Base-by-base conservation (phyloP, 2,113 vertebrate species). In the Sapayoa aenigma region DNA sequence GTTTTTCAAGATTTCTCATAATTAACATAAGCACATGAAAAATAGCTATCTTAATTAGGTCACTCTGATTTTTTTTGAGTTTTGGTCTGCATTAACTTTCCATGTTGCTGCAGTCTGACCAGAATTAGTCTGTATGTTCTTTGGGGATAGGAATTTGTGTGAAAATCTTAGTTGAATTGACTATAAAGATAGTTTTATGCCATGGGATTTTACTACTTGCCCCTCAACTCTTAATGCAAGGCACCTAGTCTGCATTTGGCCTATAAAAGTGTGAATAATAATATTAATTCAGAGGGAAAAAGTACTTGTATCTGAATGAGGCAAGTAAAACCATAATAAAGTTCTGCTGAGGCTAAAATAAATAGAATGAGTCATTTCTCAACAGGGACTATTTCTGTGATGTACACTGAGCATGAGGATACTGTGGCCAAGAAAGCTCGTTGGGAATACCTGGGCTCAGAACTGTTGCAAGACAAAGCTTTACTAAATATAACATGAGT, bases 341-440 rank as follows among this genome's bases (percentile, higher is more conserved):
- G 9, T 75, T 75, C 56, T 74, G 20, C 59, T 60, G 33, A 89
- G 27, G 44, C 79, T 76, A 28, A 90, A 67, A 59, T 75, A 39
- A 91, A 59, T 27, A 67, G 19, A 21, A 15, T 22, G 41, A 87
- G 56, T 60, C 19, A 68, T 56, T 75, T 93, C 78, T 72, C 87
- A 78, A 42, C 39, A 75, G 52, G 47, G 56, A 60, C 30, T 42
- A 9, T 41, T 47, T 60, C 58, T 35, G 19, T 76, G 73, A 53
- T 2, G 1, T 11, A 44, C 0, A 0, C 22, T 68, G 46, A 71
- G 27, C 14, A 8, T 1, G 25, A 3, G n/a, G 31, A 49, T 67
- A 50, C 37, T 69, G 53, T 21, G 18, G 10, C 30, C 53, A 28
- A 55, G 42, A 72, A 35, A 75, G 24, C 17, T 82, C 7, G 1